These are phyloP conservation scores for Lasioglossum pauxillum DNA, from an alignment of 2,888 invertebrate genomes.

Conservation along the genomic window DNA sequence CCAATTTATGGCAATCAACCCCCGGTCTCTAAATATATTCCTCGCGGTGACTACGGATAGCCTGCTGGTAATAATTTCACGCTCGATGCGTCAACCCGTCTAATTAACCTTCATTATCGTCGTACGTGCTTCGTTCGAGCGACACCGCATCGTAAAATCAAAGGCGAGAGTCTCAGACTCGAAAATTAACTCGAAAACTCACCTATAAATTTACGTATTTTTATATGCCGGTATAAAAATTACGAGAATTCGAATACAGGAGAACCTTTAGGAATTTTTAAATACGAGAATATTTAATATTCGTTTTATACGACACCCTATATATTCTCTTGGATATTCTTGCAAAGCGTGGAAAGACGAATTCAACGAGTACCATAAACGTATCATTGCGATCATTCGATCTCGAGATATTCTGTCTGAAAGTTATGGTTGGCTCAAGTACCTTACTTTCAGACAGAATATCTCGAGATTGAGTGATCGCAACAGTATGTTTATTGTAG, in stretches of 20 bases:
- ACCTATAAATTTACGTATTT: background rate
- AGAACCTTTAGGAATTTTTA: background rate
- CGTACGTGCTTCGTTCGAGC: conserved; percentile 46
- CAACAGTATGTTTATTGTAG: background rate
- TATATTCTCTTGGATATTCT: background rate
- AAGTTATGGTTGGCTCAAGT: background rate
- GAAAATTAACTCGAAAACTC: background rate
- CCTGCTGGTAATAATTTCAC: conserved; percentile 69
- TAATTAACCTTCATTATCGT: conserved; percentile 73
- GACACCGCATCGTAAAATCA: conserved; percentile 5
- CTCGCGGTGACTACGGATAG: conserved; percentile 48
- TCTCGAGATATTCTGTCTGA: background rate
- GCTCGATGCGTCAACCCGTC: conserved; percentile 63
- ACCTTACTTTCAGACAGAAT: background rate
- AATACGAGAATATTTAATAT: background rate
- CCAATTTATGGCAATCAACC: conserved; percentile 78
- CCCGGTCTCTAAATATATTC: conserved; percentile 60
- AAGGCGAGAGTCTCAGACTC: background rate
- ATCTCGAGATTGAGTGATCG: background rate
- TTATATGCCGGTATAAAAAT: background rate
- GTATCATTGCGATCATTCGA: background rate
- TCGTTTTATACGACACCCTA: background rate
- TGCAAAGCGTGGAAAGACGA: background rate
- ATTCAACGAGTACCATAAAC: background rate
- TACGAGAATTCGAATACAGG: background rate